Base-by-base conservation (phyloP, 2,113 vertebrate genomes). In the Rhodinocichla rosea region DNA sequence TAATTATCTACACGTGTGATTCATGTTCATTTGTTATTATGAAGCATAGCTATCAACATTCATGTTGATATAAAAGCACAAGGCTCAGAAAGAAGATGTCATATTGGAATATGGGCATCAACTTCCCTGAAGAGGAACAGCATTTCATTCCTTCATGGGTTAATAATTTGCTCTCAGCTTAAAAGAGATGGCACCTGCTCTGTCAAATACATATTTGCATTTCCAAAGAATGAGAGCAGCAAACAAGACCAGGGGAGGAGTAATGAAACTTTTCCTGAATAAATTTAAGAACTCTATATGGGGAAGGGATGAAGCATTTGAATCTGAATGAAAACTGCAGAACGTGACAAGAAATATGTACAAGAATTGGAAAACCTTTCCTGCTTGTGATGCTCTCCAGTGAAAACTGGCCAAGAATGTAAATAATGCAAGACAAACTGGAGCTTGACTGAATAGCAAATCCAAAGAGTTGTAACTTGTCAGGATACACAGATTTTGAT, bases 271-370 rank as follows among this genome's bases (percentile, higher is more conserved):
- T 96, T 83, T 78, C 73, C 86, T 7, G 76, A 95, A 97, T 95
- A 95, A 92, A 96, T 96, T 90, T 92, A 83, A 84, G 73, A 93
- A 83, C 80, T 93, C 76, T n/a, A 64, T 57, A 44, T 37, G 7
- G 45, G 45, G 39, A 92, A 89, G 19, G 87, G 80, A 87, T 71
- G 73, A 92, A 89, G 62, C 39, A 95, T 95, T 92, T 92, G 64
- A 94, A 95, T 94, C 64, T 94, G 95, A 96, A 97, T 94, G 80
- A 93, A 94, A 96, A 93, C 44, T 78, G 76, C 52, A 74, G 33
- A 90, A 90, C 10, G 15, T n/a, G 92, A 79, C 86, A 95, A 92
- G 73, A 97, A 95, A 93, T 83, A 86, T 2, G 27, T 40, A 91
- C 12, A 70, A 83, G 59, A 81, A 75, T 10, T 94, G 92, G 86